Evolutionary conservation across 2,888 invertebrate genomes (phyloP).

Genomic region (Trissoscelio sp.): DNA sequence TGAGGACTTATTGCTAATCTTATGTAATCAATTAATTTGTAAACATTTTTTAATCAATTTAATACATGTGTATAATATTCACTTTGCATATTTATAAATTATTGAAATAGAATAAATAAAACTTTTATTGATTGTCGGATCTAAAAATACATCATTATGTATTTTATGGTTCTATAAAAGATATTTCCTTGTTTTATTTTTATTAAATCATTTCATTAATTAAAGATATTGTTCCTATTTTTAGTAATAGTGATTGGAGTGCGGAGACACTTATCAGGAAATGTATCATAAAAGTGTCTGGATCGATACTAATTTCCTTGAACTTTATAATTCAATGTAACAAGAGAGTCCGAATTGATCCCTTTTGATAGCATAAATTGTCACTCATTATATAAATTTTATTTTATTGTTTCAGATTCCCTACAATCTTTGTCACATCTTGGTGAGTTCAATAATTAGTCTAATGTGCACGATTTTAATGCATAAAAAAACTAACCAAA

Average conservation of each 20-base stretch:
- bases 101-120: not conserved
- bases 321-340: conserved; percentile 62
- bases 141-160: too few species aligned
- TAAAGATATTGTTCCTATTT: conserved; percentile 28
- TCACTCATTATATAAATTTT: conserved; percentile 56
- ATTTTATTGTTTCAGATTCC: conserved; percentile 81
- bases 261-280: conserved; percentile 37
- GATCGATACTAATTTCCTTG: conserved; percentile 68
- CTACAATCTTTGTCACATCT: conserved; percentile 81
- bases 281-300: conserved; percentile 40
- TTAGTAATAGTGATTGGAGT: conserved; percentile 26
- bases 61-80: too few species aligned
- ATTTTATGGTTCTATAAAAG: not conserved
- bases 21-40: conserved; percentile 5
- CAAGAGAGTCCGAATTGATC: not conserved
- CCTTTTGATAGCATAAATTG: not conserved
- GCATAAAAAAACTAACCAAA: not conserved
- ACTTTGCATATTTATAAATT: not conserved
- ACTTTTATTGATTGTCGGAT: not conserved
- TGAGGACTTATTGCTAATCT: conserved; percentile 4
- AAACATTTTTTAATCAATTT: not conserved
- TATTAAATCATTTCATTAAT: not conserved
- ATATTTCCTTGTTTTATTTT: conserved; percentile 7
- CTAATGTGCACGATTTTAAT: conserved; percentile 30
- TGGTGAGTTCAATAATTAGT: conserved; percentile 77